Base-by-base conservation (phyloP, 2,113 vertebrate species). In the Phrynosoma blainvillii region DNA sequence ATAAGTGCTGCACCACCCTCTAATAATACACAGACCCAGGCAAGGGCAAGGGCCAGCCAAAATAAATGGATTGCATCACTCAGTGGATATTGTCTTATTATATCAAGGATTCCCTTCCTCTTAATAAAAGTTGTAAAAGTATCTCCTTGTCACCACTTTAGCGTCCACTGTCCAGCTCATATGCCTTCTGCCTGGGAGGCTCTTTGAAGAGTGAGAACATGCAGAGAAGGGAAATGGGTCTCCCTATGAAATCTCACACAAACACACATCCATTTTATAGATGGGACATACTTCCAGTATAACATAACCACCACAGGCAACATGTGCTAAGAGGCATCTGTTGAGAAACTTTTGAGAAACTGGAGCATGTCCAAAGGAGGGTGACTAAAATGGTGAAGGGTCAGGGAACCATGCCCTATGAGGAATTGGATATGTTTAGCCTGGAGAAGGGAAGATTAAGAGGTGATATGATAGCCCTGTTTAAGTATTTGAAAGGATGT, bases 11-110 rank as follows among this genome's bases (percentile, higher is more conserved):
- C 92, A 93, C 93, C 94, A 94, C 93, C 94, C 94, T 94, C 91
- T 95, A 95, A 95, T 93, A 93, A 92, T 74, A 93, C 87, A 93
- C 90, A 94, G 91, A 93, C 87, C 78, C 42, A 90, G 75, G 89
- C 90, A 88, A 90, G 90, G 89, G 79, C 1, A 0, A 86, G 84
- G 91, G 77, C 75, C 93, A 93, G 93, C 94, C 95, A 95, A 95
- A 93, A 93, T 90, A 96, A 96, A 95, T 94, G 89, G 87, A 94
- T 94, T 94, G 90, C 94, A 94, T 95, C 90, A 96, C 92, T 87
- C 91, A 87, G 80, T 93, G 94, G 92, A 93, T 93, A 94, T 92
- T 92, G 86, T 94, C 75, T 85, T 93, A 47, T 82, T 87, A 85
- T 93, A 93, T 94, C 93, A 95, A 94, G 92, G 84, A 42, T 75